Percentiles rank a stretch among this genome's conserved stretches.
phyloP scores from a whole-genome alignment of 23 tunicate species.

The Botrylloides violaceus region DNA sequence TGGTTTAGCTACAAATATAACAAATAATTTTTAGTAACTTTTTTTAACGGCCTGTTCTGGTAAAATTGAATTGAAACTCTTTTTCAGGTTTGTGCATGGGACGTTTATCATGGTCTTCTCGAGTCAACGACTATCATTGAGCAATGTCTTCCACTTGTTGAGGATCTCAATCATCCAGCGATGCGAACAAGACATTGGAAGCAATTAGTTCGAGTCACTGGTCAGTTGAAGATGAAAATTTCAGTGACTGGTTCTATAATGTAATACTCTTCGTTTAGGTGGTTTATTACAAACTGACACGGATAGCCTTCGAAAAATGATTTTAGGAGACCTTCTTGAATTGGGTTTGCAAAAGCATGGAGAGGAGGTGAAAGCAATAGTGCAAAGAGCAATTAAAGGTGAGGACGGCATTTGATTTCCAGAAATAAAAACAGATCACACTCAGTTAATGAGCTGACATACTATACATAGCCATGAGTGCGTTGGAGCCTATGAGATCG shows the following conservation, averaged over 20 bases:
- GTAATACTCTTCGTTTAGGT: conserved; percentile 37
- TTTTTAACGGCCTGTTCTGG: too few species aligned
- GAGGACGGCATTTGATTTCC: too few species aligned
- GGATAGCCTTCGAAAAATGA: conserved; percentile 72
- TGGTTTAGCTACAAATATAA: too few species aligned
- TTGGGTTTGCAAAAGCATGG: conserved; percentile 83
- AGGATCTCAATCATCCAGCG: conserved; percentile 84
- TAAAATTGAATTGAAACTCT: too few species aligned
- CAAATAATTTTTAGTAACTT: too few species aligned
- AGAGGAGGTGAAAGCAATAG: conserved; percentile 83
- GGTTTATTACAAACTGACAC: conserved; percentile 91
- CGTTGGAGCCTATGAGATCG: too few species aligned
- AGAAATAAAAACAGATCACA: too few species aligned
- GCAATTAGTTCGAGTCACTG: conserved; percentile 77
- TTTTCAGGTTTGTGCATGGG: conserved; percentile 79
- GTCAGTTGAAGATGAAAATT: too few species aligned
- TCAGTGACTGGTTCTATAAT: too few species aligned
- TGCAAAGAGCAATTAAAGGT: conserved; percentile 94
- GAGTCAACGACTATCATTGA: conserved; percentile 66
- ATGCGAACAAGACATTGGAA: conserved; percentile 96
- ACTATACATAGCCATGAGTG: too few species aligned
- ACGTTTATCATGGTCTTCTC: conserved; percentile 70
- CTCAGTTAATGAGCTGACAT: too few species aligned
- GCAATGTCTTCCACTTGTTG: conserved; percentile 79
- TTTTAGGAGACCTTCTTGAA: conserved; percentile 73